These are phyloP conservation scores for Rosalia funebris DNA, from an alignment of 2,888 invertebrate species.

Conservation along the genomic window DNA sequence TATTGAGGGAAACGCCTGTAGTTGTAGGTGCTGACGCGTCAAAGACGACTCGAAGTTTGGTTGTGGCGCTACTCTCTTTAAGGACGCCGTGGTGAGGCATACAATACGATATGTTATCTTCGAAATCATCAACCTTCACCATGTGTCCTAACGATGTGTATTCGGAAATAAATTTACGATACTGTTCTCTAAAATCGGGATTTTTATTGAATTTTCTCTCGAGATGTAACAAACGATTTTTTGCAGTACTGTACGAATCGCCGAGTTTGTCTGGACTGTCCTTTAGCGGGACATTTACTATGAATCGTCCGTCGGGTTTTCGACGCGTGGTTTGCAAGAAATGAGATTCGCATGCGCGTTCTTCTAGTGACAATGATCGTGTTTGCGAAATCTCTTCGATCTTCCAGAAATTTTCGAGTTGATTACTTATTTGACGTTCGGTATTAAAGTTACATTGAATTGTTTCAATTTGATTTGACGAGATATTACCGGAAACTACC, in stretches of 20 bases:
- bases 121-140: constrained; percentile 11
- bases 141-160: constrained; percentile 24
- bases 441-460: no score
- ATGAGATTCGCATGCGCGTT: constrained; percentile 24
- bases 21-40: constrained; percentile 2
- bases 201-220: no score
- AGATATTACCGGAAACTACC: no score
- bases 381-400: no score
- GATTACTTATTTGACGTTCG: no score
- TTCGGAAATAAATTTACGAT: constrained; percentile 18
- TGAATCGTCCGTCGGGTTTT: constrained; percentile 23
- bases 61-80: no score
- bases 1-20: constrained; percentile 4
- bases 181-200: constrained; percentile 13
- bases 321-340: constrained; percentile 13
- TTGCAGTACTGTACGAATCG: constrained; percentile 14
- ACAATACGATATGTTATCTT: constrained; percentile 9
- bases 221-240: no score
- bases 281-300: constrained; percentile 30
- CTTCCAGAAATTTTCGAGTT: no score
- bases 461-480: no score
- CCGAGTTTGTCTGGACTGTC: constrained; percentile 18
- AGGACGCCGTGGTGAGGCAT: no score
- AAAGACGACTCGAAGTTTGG: no score
- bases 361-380: no score